Evolutionary conservation across 2,797 vertebrate genomes (phyloP).

Genomic region (Lagorchestes hirsutus): DNA sequence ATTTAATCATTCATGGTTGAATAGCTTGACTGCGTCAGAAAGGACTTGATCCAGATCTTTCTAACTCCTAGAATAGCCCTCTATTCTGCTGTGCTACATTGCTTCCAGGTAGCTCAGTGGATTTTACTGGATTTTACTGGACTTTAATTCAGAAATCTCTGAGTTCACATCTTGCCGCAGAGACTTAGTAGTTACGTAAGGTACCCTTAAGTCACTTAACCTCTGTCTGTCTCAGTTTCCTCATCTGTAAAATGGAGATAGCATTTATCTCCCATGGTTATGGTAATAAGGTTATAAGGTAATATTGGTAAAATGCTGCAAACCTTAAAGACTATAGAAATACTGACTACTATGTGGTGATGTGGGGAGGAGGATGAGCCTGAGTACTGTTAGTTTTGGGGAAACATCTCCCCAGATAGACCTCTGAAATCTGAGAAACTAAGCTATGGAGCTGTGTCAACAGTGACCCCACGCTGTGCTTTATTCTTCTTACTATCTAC

Average conservation of each 20-base stretch:
- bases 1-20: background rate
- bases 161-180: background rate
- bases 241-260: background rate
- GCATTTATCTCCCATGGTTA: background rate
- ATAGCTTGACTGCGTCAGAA: background rate
- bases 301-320: background rate
- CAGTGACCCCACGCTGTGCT: background rate
- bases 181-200: background rate
- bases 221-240: background rate
- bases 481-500: background rate
- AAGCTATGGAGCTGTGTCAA: background rate
- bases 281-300: background rate
- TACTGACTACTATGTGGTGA: background rate
- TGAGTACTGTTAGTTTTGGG: background rate
- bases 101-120: background rate
- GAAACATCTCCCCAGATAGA: background rate
- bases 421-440: background rate
- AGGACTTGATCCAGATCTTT: background rate
- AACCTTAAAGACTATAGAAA: background rate
- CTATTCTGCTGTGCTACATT: background rate
- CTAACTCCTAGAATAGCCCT: background rate
- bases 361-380: background rate
- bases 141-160: background rate
- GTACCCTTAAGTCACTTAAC: background rate
- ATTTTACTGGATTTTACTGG: background rate